Conservation (phyloP, 2,888 invertebrate genomes). For the Agriopis leucophaearia region DNA sequence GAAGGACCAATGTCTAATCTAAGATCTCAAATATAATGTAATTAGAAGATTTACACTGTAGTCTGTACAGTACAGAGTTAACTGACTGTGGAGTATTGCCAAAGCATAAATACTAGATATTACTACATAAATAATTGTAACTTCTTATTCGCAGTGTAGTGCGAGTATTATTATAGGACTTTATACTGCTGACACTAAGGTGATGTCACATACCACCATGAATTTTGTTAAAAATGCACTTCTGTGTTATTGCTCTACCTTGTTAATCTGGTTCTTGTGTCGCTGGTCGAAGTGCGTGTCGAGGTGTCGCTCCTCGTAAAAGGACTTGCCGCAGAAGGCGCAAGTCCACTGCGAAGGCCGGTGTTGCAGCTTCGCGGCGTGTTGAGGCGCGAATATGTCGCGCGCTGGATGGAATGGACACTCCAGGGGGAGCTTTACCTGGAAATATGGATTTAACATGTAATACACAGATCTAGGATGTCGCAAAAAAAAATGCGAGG, state of each 20-base stretch:
- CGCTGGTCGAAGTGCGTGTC: slow-evolving; percentile 96
- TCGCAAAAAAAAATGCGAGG: too few relatives aligned
- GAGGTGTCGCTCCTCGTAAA: slow-evolving; percentile 94
- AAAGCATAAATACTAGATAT: too few relatives aligned
- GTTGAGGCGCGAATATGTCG: slow-evolving; percentile 95
- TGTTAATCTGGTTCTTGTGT: slow-evolving; percentile 94
- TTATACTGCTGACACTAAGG: too few relatives aligned
- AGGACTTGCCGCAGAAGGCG: slow-evolving; percentile 95
- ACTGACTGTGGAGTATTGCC: too few relatives aligned
- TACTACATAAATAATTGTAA: too few relatives aligned
- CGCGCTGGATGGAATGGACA: slow-evolving; percentile 96
- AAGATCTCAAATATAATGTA: too few relatives aligned
- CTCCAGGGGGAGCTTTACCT: slow-evolving; percentile 93
- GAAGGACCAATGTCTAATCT: too few relatives aligned
- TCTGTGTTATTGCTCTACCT: slow-evolving; percentile 82
- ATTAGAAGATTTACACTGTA: too few relatives aligned
- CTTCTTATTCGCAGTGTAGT: too few relatives aligned
- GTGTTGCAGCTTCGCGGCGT: slow-evolving; percentile 94
- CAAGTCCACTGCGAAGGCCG: slow-evolving; percentile 96
- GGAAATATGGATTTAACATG: slow-evolving; percentile 16
- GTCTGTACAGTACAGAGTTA: too few relatives aligned
- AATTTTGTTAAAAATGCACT: background rate
- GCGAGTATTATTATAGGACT: too few relatives aligned
- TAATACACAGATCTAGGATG: too few relatives aligned
- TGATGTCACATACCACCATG: background rate